Conservation (phyloP, 2,888 invertebrate species). For the Ochlodes sylvanus region DNA sequence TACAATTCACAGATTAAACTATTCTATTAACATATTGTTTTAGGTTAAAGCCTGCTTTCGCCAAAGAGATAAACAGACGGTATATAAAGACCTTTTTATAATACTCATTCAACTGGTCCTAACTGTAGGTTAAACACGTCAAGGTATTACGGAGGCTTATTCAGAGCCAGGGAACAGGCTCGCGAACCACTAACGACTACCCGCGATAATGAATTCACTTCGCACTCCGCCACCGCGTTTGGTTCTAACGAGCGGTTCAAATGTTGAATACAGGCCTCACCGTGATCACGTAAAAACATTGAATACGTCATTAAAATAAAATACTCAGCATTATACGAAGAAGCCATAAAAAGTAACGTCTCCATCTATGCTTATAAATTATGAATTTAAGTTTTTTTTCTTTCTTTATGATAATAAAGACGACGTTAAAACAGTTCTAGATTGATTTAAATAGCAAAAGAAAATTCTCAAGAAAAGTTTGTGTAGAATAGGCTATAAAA, state of each 20-base stretch:
- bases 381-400: background rate
- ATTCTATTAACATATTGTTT: no score
- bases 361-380: background rate
- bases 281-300: constrained; percentile 46
- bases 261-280: constrained; percentile 55
- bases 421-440: no score
- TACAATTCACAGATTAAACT: no score
- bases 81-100: background rate
- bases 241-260: constrained; percentile 59
- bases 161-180: constrained; percentile 75
- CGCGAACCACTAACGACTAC: constrained; percentile 79
- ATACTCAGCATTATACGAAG: constrained; percentile 19
- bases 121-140: constrained; percentile 41
- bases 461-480: no score
- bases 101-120: background rate
- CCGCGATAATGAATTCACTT: constrained; percentile 78
- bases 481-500: no score
- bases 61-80: background rate
- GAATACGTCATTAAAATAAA: constrained; percentile 51
- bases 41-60: no score
- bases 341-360: constrained; percentile 14
- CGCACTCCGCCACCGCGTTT: constrained; percentile 63
- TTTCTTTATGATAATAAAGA: no score
- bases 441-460: no score
- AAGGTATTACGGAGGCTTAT: constrained; percentile 70